Evolutionary conservation across 1,140 invertebrate species (phyloP), one percentile per base, ranked within the genome.

Genomic region (Drosophila ironensis): DNA sequence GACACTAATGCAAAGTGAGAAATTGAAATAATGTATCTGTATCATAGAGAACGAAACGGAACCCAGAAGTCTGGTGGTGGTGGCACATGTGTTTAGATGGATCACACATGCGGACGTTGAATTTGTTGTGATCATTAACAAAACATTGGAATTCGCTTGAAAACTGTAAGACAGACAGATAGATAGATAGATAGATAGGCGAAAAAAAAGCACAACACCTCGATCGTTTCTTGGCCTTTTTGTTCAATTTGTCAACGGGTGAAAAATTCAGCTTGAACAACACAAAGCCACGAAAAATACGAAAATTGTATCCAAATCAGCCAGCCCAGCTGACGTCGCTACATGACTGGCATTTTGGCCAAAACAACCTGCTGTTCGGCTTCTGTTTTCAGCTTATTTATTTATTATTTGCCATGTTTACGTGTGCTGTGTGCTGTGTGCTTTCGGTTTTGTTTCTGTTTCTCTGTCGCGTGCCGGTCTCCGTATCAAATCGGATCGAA

Each of bases 391-490:
- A 5, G 20, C 5, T 2, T 22, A 22, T 33, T 33, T 14, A 12
- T 33, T 30, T 30, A 11, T 30, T 30, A 3, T 30, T 30, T 11
- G 20, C 5, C 20, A 22, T 2, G 20, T 22, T 22, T 22, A n/a
- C n/a, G n/a, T 22, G 2, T 22, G 2, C 20, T 22, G 2, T 22
- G 2, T 3, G 20, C 20, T 22, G 2, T 22, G 2, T 22, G 2
- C 20, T 22, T 22, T 22, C 22, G 12, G 17, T 53, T 35, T 3
- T 45, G 0, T 12, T 25, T 2, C 4, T 33, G 9, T 1, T 41
- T 30, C 47, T n/a, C n/a, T n/a, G 74, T 78, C 73, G 73, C 72
- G 72, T 76, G 72, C 72, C 73, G 38, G 28, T 37, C 42, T 40
- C 40, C 3, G 2, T n/a, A 2, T 28, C 2, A n/a, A n/a, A n/a